Evolutionary conservation across 2,113 vertebrate genomes (phyloP).

Genomic region (Pogonocichla stellata): DNA sequence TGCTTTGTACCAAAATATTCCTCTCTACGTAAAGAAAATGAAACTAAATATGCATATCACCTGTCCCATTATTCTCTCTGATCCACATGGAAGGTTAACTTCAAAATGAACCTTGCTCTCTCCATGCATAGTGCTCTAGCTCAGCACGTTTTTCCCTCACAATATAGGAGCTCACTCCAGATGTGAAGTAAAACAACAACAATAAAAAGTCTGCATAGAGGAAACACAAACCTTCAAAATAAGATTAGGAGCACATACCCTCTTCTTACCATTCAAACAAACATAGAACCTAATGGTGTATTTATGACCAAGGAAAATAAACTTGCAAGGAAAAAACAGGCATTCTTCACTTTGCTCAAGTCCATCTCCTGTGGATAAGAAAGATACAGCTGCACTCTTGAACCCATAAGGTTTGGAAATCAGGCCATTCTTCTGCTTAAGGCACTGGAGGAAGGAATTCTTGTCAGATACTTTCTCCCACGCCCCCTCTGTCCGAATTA

Average conservation of each 20-base stretch:
- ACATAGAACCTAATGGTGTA: neutral
- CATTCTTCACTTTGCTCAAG: conserved; percentile 1
- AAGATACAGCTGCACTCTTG: conserved; percentile 47
- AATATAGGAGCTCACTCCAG: neutral
- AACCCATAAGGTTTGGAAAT: conserved; percentile 51
- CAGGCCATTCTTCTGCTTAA: conserved; percentile 63
- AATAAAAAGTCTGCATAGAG: neutral
- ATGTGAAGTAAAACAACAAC: neutral
- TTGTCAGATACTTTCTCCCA: conserved; percentile 58
- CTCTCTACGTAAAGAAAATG: neutral
- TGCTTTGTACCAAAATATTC: neutral
- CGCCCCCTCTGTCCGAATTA: conserved; percentile 50
- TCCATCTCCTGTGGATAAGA: conserved; percentile 18
- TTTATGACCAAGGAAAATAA: neutral
- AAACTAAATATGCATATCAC: neutral
- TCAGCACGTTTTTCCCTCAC: neutral
- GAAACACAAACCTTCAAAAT: neutral
- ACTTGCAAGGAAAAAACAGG: neutral
- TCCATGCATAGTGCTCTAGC: neutral
- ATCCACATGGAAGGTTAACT: neutral
- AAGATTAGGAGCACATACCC: neutral
- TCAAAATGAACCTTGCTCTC: neutral
- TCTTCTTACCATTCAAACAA: neutral
- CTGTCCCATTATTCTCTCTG: neutral
- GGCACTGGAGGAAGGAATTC: conserved; percentile 55